Base-by-base conservation (phyloP, 2,888 invertebrate species). In the Hydrotaea diabolus region DNA sequence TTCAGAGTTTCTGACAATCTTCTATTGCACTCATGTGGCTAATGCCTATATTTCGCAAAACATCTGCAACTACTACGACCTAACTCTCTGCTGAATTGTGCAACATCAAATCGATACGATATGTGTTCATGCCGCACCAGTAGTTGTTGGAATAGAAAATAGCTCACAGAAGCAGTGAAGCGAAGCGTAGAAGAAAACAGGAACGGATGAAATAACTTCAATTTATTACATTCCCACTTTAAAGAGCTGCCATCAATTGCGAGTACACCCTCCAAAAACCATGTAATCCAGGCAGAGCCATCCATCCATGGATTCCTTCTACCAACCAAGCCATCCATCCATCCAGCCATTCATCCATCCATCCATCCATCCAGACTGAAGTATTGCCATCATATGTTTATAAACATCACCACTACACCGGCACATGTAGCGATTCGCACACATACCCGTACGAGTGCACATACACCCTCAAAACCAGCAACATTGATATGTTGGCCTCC, bases 361-460 rank as follows among this genome's bases (percentile, higher is more conserved):
- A 77, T 72, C 53, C 31, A 59, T 76, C 15, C 15, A 53, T 46
- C 13, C 23, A 46, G 26, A 76, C 31, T 21, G 55, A 73, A 73
- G 57, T 73, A 73, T 57, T 36, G 55, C 55, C 74, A 39, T 74
- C 74, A 74, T 74, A 46, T 74, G 59, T 43, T 74, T 59, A 72
- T 72, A 62, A 62, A 62, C 62, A 62, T 62, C 66, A 66, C 39
- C n/a, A 39, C 19, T 64, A 39, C 49, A 71, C 15, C 5, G 43
- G 31, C 31, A 59, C n/a, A 55, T 17, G 23, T 31, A 31, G 23
- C 11, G 8, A 59, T 59, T 15, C 13, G 1, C 26, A 66, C 36
- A 36, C 36, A 21, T 11, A 43, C 15, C 9, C 19, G 11, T 36
- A 64, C 39, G 5, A 19, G 39, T 66, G 8, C 15, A n/a, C 17